Base-by-base conservation (phyloP, 2,888 invertebrate species). In the Scaptomyza flava region DNA sequence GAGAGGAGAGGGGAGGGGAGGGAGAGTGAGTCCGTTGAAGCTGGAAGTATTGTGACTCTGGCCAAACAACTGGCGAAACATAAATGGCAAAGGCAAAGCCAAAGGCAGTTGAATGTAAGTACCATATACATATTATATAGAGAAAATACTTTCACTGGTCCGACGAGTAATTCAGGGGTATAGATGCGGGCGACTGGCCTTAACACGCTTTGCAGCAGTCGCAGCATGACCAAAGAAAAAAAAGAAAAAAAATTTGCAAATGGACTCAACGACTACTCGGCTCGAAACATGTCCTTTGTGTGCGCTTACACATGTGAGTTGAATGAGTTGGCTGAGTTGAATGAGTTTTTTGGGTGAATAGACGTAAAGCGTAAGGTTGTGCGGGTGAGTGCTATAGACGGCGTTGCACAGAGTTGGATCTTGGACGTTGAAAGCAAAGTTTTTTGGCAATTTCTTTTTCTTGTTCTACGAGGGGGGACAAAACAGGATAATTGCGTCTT, bases 181-280 rank as follows among this genome's bases (percentile, higher is more conserved):
- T 38, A 12, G n/a, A 36, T n/a, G 38, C 1, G 14, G 41, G 14
- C 2, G 9, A 9, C 41, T 72, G 67, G 68, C 66, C 76, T 87
- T 87, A 87, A 87, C 87, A 73, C 87, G 87, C 82, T 82, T 82
- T 81, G 41, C 69, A 79, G 75, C 68, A 78, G 46, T 48, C 51
- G 52, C 68, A 72, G 68, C 79, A 61, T 74, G 78, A 66, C 70
- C 62, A 56, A 66, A 27, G 6, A 27, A 6, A 52, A 66, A 23
- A 23, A 23, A 23, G 0, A 2, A 23, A 3, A 23, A 74, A 77
- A 79, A 81, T 87, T 87, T 81, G 79, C 81, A 77, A 85, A 84
- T 81, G 85, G 89, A 85, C 87, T 84, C 70, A 72, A 76, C 70
- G 61, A 66, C 69, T 68, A 66, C 67, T 65, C 60, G 62, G 68